Conservation (phyloP, 1,140 invertebrate genomes). For the Bombus terrestris region DNA sequence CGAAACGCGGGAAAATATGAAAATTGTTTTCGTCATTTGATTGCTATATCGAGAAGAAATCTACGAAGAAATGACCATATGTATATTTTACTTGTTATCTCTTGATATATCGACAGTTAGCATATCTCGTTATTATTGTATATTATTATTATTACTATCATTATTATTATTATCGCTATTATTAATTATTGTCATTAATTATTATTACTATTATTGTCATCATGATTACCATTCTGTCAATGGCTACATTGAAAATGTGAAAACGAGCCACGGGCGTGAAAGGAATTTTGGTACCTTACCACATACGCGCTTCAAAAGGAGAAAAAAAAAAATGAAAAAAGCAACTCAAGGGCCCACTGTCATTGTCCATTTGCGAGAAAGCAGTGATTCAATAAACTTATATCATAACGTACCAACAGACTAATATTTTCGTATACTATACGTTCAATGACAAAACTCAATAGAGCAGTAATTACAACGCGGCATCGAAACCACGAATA, state of each 20-base stretch:
- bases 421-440: slow-evolving; percentile 3
- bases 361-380: slow-evolving; percentile 71
- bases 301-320: slow-evolving; percentile 23
- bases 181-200: slow-evolving; percentile 40
- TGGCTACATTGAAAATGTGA: neutral
- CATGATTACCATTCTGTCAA: slow-evolving; percentile 40
- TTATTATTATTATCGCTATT: slow-evolving; percentile 44
- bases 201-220: slow-evolving; percentile 52
- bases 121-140: slow-evolving; percentile 75
- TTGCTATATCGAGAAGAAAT: slow-evolving; percentile 59
- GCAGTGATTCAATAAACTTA: slow-evolving; percentile 77
- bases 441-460: neutral
- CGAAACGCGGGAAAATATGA: slow-evolving; percentile 26
- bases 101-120: slow-evolving; percentile 68
- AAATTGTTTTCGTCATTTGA: slow-evolving; percentile 67
- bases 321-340: neutral
- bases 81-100: slow-evolving; percentile 78
- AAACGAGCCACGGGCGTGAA: slow-evolving; percentile 30
- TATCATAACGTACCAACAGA: slow-evolving; percentile 69
- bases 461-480: neutral
- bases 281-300: slow-evolving; percentile 59
- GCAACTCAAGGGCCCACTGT: slow-evolving; percentile 60
- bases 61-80: slow-evolving; percentile 61
- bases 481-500: neutral
- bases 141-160: slow-evolving; percentile 70